Conservation (phyloP, 2,113 vertebrate species). For the western clawed frog (Xenopus tropicalis) region DNA sequence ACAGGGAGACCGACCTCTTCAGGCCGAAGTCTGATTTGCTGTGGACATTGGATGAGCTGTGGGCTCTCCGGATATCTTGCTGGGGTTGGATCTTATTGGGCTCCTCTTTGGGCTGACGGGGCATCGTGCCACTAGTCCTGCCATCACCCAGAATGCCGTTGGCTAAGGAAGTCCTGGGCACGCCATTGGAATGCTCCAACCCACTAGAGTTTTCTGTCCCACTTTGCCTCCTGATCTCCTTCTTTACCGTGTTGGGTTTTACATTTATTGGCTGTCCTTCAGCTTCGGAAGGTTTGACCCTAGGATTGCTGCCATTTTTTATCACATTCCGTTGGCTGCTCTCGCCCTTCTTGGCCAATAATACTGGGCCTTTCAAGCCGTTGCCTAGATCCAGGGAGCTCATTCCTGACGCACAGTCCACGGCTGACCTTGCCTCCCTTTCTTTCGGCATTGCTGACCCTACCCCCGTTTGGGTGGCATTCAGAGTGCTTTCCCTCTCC, state of each 20-base stretch:
- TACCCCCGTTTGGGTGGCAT: conserved; percentile 34
- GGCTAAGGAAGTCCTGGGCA: conserved; percentile 49
- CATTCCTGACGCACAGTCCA: conserved; percentile 40
- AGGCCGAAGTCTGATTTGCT: conserved; percentile 52
- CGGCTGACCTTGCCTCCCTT: conserved; percentile 38
- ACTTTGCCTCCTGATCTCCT: conserved; percentile 59
- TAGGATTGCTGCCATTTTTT: conserved; percentile 45
- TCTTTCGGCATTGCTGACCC: conserved; percentile 19
- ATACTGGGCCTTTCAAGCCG: conserved; percentile 41
- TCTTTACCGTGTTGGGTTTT: conserved; percentile 69
- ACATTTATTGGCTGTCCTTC: conserved; percentile 64
- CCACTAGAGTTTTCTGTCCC: conserved; percentile 47
- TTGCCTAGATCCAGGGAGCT: conserved; percentile 8
- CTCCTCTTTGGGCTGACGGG: conserved; percentile 47
- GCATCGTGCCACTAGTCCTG: conserved; percentile 47
- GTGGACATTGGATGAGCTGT: conserved; percentile 76
- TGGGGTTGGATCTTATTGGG: conserved; percentile 56
- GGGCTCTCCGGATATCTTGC: conserved; percentile 68
- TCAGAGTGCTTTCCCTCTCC: conserved; percentile 55
- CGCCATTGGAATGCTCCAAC: conserved; percentile 43
- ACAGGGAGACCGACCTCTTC: conserved; percentile 64
- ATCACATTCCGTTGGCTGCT: conserved; percentile 21
- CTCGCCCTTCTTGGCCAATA: conserved; percentile 43
- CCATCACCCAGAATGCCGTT: conserved; percentile 56
- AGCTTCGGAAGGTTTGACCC: conserved; percentile 47